Evolutionary conservation across 1,140 invertebrate species (phyloP).

Genomic region (Drosophila suzukii): DNA sequence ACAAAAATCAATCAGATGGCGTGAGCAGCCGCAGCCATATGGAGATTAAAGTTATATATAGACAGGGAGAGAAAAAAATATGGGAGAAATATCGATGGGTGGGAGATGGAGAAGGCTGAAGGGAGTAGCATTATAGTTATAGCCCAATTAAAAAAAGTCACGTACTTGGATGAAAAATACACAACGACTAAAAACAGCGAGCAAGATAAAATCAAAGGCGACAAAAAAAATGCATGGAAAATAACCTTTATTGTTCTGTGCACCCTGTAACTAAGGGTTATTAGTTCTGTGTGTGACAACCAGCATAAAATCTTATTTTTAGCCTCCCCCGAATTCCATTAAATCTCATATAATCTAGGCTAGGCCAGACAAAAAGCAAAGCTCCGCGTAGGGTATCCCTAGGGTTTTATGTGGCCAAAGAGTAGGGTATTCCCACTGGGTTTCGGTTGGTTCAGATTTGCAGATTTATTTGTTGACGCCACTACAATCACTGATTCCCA

Average conservation of each 20-base stretch:
- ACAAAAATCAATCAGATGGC: conserved; percentile 71
- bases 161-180: conserved; percentile 45
- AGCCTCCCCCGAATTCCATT: conserved; percentile 1
- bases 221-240: conserved; percentile 34
- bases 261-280: conserved; percentile 7
- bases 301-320: conserved; percentile 11
- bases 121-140: conserved; percentile 12
- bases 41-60: conserved; percentile 66
- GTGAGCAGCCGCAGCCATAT: conserved; percentile 59
- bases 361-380: conserved; percentile 9
- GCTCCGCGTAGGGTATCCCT: conserved; percentile 9
- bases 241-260: conserved; percentile 22
- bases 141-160: conserved; percentile 71
- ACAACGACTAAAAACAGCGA: conserved; percentile 44
- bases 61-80: neutral
- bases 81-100: neutral
- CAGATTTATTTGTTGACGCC: conserved; percentile 41
- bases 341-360: conserved; percentile 22
- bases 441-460: conserved; percentile 13
- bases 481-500: conserved; percentile 23
- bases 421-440: conserved; percentile 23
- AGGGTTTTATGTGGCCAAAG: conserved; percentile 3
- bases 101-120: neutral
- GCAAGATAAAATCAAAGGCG: conserved; percentile 28
- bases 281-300: neutral